phyloP scores from a whole-genome alignment of 2,888 invertebrate genomes.

The Didymodactylos carnosus region DNA sequence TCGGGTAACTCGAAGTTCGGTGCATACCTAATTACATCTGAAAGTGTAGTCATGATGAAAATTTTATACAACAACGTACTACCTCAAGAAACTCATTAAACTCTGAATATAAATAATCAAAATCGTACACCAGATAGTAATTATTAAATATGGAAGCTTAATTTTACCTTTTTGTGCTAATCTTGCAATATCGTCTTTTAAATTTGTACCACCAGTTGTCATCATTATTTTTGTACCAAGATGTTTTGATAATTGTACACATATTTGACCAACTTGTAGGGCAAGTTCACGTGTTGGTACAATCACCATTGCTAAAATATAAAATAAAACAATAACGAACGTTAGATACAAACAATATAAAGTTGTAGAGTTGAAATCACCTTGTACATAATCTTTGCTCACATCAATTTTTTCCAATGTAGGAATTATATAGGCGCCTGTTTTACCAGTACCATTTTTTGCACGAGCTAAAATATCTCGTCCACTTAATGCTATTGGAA shows the following conservation, averaged over 20 bases:
- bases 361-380: no score
- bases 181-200: conserved; percentile 93
- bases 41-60: no score
- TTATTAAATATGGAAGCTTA: no score
- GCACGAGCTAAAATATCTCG: conserved; percentile 92
- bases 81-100: no score
- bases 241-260: conserved; percentile 93
- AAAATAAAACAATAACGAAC: no score
- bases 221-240: conserved; percentile 94
- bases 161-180: conserved; percentile 97
- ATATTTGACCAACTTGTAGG: conserved; percentile 95
- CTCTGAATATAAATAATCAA: no score
- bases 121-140: no score
- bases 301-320: conserved; percentile 84
- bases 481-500: conserved; percentile 89
- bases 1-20: no score
- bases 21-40: no score
- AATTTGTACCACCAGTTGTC: conserved; percentile 82
- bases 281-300: conserved; percentile 96
- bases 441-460: conserved; percentile 98
- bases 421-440: conserved; percentile 96
- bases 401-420: conserved; percentile 65
- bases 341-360: no score
- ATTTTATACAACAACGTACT: no score
- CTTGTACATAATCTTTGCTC: conserved; percentile 77